These are phyloP conservation scores for Mastacembelus armatus DNA, from an alignment of 2,797 vertebrate genomes.

Conservation along the genomic window DNA sequence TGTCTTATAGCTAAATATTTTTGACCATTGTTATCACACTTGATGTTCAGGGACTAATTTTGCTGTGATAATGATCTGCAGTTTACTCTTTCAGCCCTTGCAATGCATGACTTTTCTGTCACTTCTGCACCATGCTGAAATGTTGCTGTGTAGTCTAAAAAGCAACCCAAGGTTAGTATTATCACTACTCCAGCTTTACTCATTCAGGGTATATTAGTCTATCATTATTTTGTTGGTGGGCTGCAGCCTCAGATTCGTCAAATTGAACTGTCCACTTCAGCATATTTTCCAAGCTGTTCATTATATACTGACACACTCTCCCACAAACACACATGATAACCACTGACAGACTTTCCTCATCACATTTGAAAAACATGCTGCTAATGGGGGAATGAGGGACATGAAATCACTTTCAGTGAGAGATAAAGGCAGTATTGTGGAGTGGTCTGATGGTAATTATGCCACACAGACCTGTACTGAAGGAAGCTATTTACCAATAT, in stretches of 20 bases:
- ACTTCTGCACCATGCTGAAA: background rate
- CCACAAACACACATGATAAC: constrained; percentile 63
- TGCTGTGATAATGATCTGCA: constrained; percentile 15
- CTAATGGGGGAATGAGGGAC: constrained; percentile 79
- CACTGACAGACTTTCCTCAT: constrained; percentile 68
- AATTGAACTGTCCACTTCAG: constrained; percentile 28
- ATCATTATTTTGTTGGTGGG: constrained; percentile 31
- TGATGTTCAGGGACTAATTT: constrained; percentile 17
- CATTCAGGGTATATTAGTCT: constrained; percentile 3
- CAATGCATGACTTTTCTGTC: background rate
- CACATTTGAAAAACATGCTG: constrained; percentile 60
- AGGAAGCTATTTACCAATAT: constrained; percentile 91
- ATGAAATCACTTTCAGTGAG: constrained; percentile 95
- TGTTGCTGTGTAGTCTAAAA: background rate
- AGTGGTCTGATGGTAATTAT: constrained; percentile 76
- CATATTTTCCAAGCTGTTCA: constrained; percentile 36
- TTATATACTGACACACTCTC: constrained; percentile 58
- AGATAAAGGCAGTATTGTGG: constrained; percentile 91
- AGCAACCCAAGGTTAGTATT: constrained; percentile 6
- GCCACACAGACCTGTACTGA: constrained; percentile 81
- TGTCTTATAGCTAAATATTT: constrained; percentile 24
- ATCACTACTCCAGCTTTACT: background rate
- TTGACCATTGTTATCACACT: constrained; percentile 47
- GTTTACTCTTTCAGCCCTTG: background rate
- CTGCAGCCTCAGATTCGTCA: constrained; percentile 32